Evolutionary conservation across 2,113 vertebrate genomes (phyloP), one percentile per base, ranked within the genome.

Genomic region (Tilapia sparmanii): DNA sequence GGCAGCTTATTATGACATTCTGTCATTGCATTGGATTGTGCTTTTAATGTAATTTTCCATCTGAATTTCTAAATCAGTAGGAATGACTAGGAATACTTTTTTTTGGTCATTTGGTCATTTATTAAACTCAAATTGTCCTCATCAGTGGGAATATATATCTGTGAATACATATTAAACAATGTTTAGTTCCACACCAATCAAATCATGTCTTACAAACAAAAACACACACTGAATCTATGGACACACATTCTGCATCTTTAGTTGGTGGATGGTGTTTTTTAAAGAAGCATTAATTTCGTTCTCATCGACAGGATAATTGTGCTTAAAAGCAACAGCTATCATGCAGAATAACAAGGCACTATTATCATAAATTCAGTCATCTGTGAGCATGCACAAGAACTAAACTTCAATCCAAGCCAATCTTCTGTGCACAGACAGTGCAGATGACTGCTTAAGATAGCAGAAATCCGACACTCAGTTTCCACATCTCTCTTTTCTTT

Each of bases 221-320:
- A 29, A 38, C 61, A 66, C 61, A 0, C 33, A 8, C 31, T 38
- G 4, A 45, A 26, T 29, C 40, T 29, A 31, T 3, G 29, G 38
- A 31, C 80, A n/a, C 24, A 22, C 8, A 57, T 12, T 8, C 7
- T n/a, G 5, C 5, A 26, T 61, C 38, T 61, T 61, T 26, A 31
- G 38, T 31, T 59, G 80, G 61, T 50, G 24, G 11, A 47, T 47
- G 29, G 2, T 29, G 19, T 50, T n/a, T 63, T 5, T 53, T 5
- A 33, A 80, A 79, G 29, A 35, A 42, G 24, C 68, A 45, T 18
- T 45, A 10, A 55, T 22, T 66, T 71, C 2, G 11, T 38, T 84
- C 63, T 86, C 87, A 86, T 89, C 63, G 79, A 83, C 38, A 54
- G 15, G 54, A 83, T 87, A 85, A 87, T 81, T 89, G 54, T 31